Evolutionary conservation across 2,888 invertebrate genomes (phyloP).

Genomic region (Rhamnusium bicolor): DNA sequence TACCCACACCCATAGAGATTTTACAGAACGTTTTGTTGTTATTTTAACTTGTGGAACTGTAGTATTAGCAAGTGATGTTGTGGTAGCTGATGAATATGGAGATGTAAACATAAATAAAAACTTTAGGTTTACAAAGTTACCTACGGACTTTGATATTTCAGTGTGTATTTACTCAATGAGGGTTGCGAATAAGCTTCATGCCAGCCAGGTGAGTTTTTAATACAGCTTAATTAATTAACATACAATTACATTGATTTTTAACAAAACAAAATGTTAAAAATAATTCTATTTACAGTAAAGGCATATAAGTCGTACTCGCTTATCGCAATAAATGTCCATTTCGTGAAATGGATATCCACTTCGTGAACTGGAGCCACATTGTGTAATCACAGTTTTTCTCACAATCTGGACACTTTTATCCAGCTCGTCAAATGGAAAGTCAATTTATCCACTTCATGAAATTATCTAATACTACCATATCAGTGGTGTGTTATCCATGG

Average conservation of each 20-base stretch:
- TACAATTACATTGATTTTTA: not conserved
- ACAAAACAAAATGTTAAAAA: not conserved
- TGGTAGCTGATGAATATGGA: constrained; percentile 38
- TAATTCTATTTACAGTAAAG: too few species aligned
- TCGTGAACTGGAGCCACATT: too few species aligned
- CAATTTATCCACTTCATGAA: too few species aligned
- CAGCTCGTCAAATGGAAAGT: too few species aligned
- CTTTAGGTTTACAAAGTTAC: constrained; percentile 45
- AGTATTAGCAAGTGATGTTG: constrained; percentile 50
- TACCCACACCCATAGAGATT: constrained; percentile 27
- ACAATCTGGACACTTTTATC: too few species aligned
- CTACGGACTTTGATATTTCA: constrained; percentile 47
- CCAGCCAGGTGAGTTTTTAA: constrained; percentile 42
- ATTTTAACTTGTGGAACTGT: constrained; percentile 48
- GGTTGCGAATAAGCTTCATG: constrained; percentile 40
- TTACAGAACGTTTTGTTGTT: constrained; percentile 47
- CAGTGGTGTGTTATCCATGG: too few species aligned
- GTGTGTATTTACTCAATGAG: constrained; percentile 51
- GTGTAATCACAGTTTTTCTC: too few species aligned
- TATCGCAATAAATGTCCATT: too few species aligned
- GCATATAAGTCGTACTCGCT: too few species aligned
- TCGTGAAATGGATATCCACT: too few species aligned
- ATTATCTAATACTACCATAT: too few species aligned
- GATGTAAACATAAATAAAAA: constrained; percentile 34
- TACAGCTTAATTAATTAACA: too few species aligned